Base-by-base conservation (phyloP, 2,888 invertebrate species). In the Andrena minutula region DNA sequence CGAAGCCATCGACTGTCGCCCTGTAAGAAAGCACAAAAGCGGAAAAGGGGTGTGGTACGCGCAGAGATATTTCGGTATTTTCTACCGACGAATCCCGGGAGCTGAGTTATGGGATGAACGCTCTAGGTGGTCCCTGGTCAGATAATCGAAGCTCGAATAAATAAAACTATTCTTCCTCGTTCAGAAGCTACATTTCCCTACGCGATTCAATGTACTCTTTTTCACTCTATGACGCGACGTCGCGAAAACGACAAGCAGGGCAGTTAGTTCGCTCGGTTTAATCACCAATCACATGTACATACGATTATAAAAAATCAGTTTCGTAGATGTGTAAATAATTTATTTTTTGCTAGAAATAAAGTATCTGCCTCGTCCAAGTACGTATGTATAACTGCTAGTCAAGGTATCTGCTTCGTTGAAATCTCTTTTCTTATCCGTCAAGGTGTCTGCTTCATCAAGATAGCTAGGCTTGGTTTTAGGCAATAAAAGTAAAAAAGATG, bases 111-210 rank as follows among this genome's bases (percentile, higher is more conserved):
- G 86, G 84, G 83, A 83, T 88, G 90, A 88, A 86, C 90, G 86
- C 88, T 70, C 88, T 89, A 90, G 91, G 91, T 89, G 91, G 91
- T 90, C 91, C 85, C 89, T 82, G 82, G 82, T 84, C 85, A 88
- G 90, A 91, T 91, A 90, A 91, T 91, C 91, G 89, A 91, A 91
- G 86, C 89, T 87, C 89, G 87, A 90, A 91, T 89, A 91, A 91
- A 90, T 91, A 90, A 89, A 89, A 90, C 86, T 88, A 87, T 83
- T 84, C 75, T 56, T 64, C 32, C 47, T 41, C 35, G 56, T n/a
- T 41, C 53, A 28, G 51, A 49, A 41, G 53, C 51, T 47, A 47
- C 49, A 32, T 65, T 65, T 77, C 35, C 63, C 23, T 20, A 5
- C 47, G 30, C 28, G 56, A 56, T 8, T 41, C 47, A 20, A 41